Evolutionary conservation across 2,113 vertebrate species (phyloP).

Genomic region (Cyprinodon brontotheroides): DNA sequence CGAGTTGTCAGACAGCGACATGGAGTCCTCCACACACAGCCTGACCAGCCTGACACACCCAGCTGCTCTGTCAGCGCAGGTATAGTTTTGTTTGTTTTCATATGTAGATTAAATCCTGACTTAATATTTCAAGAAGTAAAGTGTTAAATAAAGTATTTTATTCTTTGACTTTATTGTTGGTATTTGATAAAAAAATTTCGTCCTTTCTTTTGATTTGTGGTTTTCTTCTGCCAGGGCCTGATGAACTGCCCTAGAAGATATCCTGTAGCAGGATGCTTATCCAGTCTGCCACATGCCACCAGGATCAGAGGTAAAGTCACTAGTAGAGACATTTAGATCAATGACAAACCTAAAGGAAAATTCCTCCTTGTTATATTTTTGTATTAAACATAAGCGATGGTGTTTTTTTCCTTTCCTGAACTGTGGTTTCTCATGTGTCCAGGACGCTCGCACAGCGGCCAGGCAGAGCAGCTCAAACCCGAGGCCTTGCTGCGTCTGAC

Average conservation of each 20-base stretch:
- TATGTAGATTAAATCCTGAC: not conserved
- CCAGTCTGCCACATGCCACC: conserved; percentile 72
- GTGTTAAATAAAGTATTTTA: no score
- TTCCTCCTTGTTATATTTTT: not conserved
- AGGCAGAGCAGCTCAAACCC: conserved; percentile 82
- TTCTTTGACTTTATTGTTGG: no score
- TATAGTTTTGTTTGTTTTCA: not conserved
- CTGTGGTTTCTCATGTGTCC: conserved; percentile 3
- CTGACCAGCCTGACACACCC: conserved; percentile 70
- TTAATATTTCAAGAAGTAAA: no score
- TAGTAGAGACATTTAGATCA: not conserved
- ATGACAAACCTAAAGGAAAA: not conserved
- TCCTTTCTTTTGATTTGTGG: not conserved
- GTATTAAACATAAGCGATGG: no score
- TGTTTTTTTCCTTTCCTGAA: not conserved
- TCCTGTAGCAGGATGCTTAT: conserved; percentile 78
- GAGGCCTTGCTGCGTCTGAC: conserved; percentile 85
- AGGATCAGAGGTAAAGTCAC: conserved; percentile 70
- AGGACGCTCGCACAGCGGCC: conserved; percentile 78
- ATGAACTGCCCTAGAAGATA: conserved; percentile 78
- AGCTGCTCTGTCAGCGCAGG: conserved; percentile 44
- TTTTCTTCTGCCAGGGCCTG: conserved; percentile 64
- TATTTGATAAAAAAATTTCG: not conserved
- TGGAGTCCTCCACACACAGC: conserved; percentile 86
- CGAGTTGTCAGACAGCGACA: conserved; percentile 87